phyloP scores from a whole-genome alignment of 2,797 vertebrate species.

The Karalla daura region DNA sequence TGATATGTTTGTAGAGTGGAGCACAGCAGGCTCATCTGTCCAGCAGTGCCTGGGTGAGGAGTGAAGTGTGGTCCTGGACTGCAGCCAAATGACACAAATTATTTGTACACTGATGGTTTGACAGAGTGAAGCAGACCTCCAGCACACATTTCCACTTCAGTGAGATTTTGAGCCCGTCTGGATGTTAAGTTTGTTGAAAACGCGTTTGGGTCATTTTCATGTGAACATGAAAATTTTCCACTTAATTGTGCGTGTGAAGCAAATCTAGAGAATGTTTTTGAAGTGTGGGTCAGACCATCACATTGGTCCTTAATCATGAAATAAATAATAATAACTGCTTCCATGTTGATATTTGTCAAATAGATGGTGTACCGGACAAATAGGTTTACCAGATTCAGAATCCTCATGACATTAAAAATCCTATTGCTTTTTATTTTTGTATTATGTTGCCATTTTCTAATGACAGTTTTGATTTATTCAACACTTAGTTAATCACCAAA shows the following conservation, averaged over 20 bases:
- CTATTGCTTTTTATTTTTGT: neutral
- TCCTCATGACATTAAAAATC: neutral
- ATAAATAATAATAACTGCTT: neutral
- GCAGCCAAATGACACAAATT: slow-evolving; percentile 33
- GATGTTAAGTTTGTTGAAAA: slow-evolving; percentile 7
- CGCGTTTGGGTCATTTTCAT: slow-evolving; percentile 18
- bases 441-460: neutral
- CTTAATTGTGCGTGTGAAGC: neutral
- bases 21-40: slow-evolving; percentile 2
- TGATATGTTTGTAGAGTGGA: slow-evolving; percentile 8
- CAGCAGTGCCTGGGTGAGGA: slow-evolving; percentile 9
- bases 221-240: slow-evolving; percentile 1
- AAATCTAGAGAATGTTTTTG: no score
- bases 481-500: neutral
- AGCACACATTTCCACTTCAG: slow-evolving; percentile 16
- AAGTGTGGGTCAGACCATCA: no score
- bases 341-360: neutral
- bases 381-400: fast-evolving
- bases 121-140: slow-evolving; percentile 23
- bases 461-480: neutral
- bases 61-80: slow-evolving; percentile 21
- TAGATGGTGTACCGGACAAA: neutral
- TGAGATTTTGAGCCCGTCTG: slow-evolving; percentile 9
- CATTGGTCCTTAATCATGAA: neutral
- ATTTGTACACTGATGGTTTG: slow-evolving; percentile 23